Evolutionary conservation across 1,140 invertebrate species (phyloP).

Genomic region (Subanguina moxae): DNA sequence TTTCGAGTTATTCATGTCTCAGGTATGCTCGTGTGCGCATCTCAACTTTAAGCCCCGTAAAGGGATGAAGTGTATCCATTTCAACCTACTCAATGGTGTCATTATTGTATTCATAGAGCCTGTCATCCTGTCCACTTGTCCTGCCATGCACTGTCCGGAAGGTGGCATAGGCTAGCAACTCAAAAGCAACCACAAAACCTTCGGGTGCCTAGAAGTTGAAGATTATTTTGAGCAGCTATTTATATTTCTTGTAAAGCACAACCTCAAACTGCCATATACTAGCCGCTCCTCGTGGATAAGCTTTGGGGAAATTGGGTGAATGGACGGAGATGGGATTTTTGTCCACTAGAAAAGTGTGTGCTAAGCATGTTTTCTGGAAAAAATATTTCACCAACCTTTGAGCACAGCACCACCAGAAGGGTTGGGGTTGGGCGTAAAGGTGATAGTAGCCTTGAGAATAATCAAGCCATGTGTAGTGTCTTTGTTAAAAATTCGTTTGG

Average conservation of each 20-base stretch:
- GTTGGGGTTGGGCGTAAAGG: slow-evolving; percentile 13
- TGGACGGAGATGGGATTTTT: slow-evolving; percentile 39
- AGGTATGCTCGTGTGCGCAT: no score
- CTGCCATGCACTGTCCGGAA: not conserved
- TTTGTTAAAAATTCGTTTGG: not conserved
- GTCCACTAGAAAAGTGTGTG: slow-evolving; percentile 16
- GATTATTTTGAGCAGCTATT: no score
- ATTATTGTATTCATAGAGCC: not conserved
- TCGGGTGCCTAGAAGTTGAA: slow-evolving; percentile 5
- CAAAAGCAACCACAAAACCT: slow-evolving; percentile 24
- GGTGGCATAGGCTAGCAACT: slow-evolving; percentile 20
- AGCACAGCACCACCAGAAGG: slow-evolving; percentile 6
- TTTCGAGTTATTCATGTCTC: no score
- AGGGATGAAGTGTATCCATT: no score
- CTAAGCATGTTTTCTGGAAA: not conserved
- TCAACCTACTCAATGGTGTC: no score
- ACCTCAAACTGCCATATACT: slow-evolving; percentile 36
- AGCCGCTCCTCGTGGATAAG: slow-evolving; percentile 39
- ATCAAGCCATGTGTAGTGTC: not conserved
- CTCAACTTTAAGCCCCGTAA: no score
- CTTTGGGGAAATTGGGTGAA: slow-evolving; percentile 59
- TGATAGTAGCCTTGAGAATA: slow-evolving; percentile 20
- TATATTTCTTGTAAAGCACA: no score
- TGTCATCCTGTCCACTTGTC: slow-evolving; percentile 1
- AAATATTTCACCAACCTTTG: slow-evolving; percentile 5